Evolutionary conservation across 2,797 vertebrate genomes (phyloP).

Genomic region (Catharus ustulatus): DNA sequence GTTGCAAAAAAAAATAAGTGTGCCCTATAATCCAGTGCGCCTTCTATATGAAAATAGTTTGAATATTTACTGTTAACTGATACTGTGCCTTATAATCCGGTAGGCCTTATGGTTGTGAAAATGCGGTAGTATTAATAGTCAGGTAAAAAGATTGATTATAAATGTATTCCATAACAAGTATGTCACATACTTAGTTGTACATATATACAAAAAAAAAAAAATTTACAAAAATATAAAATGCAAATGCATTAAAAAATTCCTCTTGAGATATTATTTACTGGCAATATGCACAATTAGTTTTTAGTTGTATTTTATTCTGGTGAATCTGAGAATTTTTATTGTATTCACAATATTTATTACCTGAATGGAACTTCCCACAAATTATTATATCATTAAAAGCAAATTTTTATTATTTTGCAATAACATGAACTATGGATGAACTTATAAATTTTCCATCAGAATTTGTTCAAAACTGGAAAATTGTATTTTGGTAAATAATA

Average conservation of each 20-base stretch:
- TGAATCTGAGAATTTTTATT: not conserved
- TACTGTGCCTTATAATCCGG: too few species aligned
- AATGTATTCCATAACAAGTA: not conserved
- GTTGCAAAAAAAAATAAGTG: too few species aligned
- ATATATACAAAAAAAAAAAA: not conserved
- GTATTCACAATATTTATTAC: not conserved
- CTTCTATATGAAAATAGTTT: too few species aligned
- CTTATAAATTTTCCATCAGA: not conserved
- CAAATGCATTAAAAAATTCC: not conserved
- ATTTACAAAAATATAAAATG: not conserved
- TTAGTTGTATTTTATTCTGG: not conserved
- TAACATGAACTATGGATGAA: not conserved
- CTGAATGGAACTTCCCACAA: not conserved
- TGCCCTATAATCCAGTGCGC: too few species aligned
- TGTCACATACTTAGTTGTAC: not conserved
- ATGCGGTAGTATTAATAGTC: not conserved
- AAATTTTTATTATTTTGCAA: not conserved
- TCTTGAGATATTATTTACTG: not conserved
- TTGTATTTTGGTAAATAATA: not conserved
- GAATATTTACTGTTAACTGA: too few species aligned
- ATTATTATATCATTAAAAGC: not conserved
- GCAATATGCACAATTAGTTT: fast-evolving
- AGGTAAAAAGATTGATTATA: not conserved
- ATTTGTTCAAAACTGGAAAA: not conserved
- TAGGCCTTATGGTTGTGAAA: too few species aligned